Conservation (phyloP, 2,113 vertebrate species). For the Felis catus region F.catus_Fca126_mat1.0 CM031414.1:100427001-100427500, state of each 20-base stretch:
- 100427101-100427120: background rate
- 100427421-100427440: background rate
- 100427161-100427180: background rate
- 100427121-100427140: background rate
- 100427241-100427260: background rate
- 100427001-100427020: background rate
- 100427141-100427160: background rate
- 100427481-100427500: background rate
- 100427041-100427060: background rate
- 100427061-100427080: background rate
- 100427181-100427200: background rate
- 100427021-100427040: background rate
- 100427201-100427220: background rate
- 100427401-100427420: background rate
- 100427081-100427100: accelerated
- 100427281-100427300: background rate
- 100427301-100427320: background rate
- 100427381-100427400: background rate
- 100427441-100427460: background rate
- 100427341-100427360: background rate
- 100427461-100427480: background rate
- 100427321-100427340: background rate
- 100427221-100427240: background rate
- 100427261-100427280: background rate
- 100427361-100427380: background rate